Conservation (phyloP, 2,888 invertebrate species). For the Schizaphis graminum region DNA sequence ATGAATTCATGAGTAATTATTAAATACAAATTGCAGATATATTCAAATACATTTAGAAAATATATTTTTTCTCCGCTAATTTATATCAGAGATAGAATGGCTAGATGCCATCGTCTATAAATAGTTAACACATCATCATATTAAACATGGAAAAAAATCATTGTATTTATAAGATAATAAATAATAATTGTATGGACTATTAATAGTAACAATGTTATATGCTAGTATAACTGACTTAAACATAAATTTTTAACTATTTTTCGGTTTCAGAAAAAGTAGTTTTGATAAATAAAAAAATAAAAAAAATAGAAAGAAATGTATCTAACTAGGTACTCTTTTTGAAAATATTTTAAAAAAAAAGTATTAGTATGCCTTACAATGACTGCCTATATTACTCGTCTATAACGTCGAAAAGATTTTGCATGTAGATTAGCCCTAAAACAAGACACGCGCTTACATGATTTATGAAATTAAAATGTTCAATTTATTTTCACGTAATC, state of each 20-base stretch:
- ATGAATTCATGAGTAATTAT: neutral
- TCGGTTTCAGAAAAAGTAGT: neutral
- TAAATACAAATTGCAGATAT: neutral
- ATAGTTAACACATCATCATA: neutral
- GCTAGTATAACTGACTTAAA: neutral
- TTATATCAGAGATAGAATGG: neutral
- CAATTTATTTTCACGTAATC: neutral
- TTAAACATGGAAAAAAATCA: neutral
- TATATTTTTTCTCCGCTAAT: neutral
- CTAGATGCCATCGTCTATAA: neutral
- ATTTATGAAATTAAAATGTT: conserved; percentile 36
- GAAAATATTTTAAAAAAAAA: neutral
- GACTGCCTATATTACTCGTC: neutral
- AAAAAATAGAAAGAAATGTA: neutral
- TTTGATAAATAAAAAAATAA: neutral
- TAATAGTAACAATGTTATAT: neutral
- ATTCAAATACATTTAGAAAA: neutral
- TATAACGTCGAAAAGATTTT: neutral
- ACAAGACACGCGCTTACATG: conserved; percentile 7
- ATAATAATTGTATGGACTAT: neutral
- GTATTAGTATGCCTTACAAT: neutral
- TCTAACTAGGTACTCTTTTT: no score
- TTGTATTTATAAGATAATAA: neutral
- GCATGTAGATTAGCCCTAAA: neutral
- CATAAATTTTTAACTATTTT: neutral